Evolutionary conservation across 2,113 vertebrate genomes (phyloP), one percentile per base, ranked within the genome.

Genomic region (Gambusia holbrooki): DNA sequence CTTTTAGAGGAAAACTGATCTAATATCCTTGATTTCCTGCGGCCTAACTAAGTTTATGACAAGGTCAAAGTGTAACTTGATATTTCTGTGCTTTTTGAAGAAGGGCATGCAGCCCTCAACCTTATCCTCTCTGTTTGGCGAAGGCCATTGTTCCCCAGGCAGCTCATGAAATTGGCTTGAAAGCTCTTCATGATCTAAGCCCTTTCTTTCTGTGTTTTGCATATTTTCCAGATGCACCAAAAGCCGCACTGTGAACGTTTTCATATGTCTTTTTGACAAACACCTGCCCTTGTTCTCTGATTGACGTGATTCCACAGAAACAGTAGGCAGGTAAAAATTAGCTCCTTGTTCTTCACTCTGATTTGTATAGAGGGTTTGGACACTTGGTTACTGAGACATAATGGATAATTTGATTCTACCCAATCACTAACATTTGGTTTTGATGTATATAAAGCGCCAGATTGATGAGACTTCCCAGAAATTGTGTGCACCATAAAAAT

Each of bases 151-250:
- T 51, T 76, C 61, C 60, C 66, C 27, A 15, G 33, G 40, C 22
- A 30, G 58, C 22, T 12, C 71, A 29, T 63, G 33, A 79, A 73
- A 66, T 62, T 62, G 13, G 30, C 61, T 35, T n/a, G 33, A 42
- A 76, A 62, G 29, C 60, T 15, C 5, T 63, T 51, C 69, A 79
- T 73, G 42, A 79, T 73, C 77, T 14, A 73, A 62, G 65, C 73
- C 8, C 6, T 67, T 68, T 63, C 61, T 68, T 54, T 62, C 64
- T 33, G 42, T 71, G 51, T 63, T 73, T 64, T 19, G 19, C 51
- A 62, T 42, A n/a, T 51, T 67, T 51, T 42, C 65, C 32, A 40
- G 65, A 68, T 51, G 60, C 71, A 63, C 77, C 58, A 62, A 62
- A 73, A 33, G 64, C 64, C 8, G 12, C 74, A 15, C 74, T 63